phyloP scores from a whole-genome alignment of 1,140 invertebrate genomes.

The Drosophila truncata region DNA sequence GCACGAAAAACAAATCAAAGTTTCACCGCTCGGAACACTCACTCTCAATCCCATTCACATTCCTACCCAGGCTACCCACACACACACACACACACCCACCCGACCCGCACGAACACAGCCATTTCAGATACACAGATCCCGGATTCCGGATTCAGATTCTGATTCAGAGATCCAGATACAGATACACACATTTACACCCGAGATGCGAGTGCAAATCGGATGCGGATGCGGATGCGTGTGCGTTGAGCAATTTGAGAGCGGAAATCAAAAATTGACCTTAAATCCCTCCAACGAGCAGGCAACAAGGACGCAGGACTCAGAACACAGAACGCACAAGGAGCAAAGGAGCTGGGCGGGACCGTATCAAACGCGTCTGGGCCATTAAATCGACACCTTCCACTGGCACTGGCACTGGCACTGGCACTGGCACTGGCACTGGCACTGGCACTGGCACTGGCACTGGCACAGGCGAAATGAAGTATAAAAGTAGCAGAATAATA shows the following conservation, averaged over 20 bases:
- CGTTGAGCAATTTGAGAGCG: slow-evolving; percentile 78
- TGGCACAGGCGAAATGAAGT: slow-evolving; percentile 61
- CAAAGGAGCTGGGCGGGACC: not conserved
- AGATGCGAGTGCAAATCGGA: slow-evolving; percentile 56
- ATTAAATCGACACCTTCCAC: slow-evolving; percentile 81
- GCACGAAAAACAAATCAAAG: slow-evolving; percentile 83
- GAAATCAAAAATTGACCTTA: slow-evolving; percentile 84
- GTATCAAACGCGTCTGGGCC: slow-evolving; percentile 59
- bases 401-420: slow-evolving; percentile 3
- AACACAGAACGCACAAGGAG: not conserved
- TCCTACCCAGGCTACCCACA: not conserved
- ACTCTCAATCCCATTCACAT: slow-evolving; percentile 16
- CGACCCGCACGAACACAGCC: not conserved
- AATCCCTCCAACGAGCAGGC: slow-evolving; percentile 38
- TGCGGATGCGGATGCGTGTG: slow-evolving; percentile 75
- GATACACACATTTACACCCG: slow-evolving; percentile 38
- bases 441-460: not conserved
- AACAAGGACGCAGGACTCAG: slow-evolving; percentile 10
- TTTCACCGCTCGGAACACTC: slow-evolving; percentile 36
- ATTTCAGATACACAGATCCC: slow-evolving; percentile 11
- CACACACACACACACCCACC: not conserved
- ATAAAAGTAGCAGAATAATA: slow-evolving; percentile 84
- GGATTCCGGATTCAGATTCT: slow-evolving; percentile 8
- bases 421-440: slow-evolving; percentile 1
- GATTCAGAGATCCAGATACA: slow-evolving; percentile 35